Evolutionary conservation across 2,888 invertebrate species (phyloP), one percentile per base, ranked within the genome.

Genomic region (Itoplectis maculator): DNA sequence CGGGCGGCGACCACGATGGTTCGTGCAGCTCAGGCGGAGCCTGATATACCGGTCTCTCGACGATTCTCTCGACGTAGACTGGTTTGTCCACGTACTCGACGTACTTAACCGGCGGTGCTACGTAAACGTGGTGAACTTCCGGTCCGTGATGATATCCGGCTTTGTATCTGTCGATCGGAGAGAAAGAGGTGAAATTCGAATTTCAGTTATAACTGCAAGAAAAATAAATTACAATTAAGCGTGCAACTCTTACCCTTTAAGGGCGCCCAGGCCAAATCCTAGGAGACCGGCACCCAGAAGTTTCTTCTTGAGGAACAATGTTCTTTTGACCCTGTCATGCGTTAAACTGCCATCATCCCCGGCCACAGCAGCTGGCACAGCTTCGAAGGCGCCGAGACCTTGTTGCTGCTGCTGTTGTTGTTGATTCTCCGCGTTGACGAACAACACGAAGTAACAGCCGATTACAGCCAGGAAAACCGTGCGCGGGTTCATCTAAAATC

Each of bases 61-160:
- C 81, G 78, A 92, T 88, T 84, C 87, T 91, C 79, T 90, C 89
- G 8, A 92, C 87, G 85, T 85, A 92, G 65, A 92, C 88, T 11
- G 92, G 92, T 86, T 92, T 91, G 73, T 92, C 92, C 0, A 92
- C 88, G 80, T 92, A 92, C 78, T 92, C 92, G 40, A 92, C 88
- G 81, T 92, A 92, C 77, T 88, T 91, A 40, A 89, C 77, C 42
- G 90, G 88, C 2, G 90, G 89, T 3, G 91, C 87, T 7, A 90
- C 51, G 81, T 92, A 92, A 15, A 92, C 90, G 72, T 91, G 92
- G 80, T 91, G 92, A 13, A 92, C 90, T 83, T 91, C 88, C 40
- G 92, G 92, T 20, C 86, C 87, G 59, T 88, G 88, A 35, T 88
- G 88, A 66, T 90, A 88, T 37, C 90, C 92, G 40, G 87, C 85